A percentile compares a stretch with the other conserved stretches of the same genome.
Evolutionary conservation across 2,113 vertebrate species (phyloP).

Genomic region (Benitochromis conjunctus): DNA sequence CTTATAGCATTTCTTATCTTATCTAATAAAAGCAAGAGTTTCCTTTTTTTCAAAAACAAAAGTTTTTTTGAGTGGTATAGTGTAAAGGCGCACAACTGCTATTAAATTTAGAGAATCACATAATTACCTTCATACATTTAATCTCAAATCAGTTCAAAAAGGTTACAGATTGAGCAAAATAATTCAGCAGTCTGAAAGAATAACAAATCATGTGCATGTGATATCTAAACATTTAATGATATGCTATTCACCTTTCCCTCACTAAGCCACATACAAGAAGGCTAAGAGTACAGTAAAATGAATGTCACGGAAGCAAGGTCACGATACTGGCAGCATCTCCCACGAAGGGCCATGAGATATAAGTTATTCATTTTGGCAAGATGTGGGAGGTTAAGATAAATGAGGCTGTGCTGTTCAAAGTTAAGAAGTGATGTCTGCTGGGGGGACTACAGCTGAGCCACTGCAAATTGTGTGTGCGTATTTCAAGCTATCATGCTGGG

Average conservation of each 20-base stretch:
- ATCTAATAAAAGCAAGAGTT: not conserved
- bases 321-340: not conserved
- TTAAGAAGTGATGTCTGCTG: conserved; percentile 34
- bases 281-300: not conserved
- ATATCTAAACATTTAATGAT: not conserved
- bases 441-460: conserved; percentile 39
- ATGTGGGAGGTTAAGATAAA: conserved; percentile 15
- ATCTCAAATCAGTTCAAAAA: not conserved
- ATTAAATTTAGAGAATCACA: not conserved
- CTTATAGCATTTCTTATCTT: not conserved
- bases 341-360: not conserved
- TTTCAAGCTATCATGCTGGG: conserved; percentile 53
- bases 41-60: not conserved
- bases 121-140: not conserved
- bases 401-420: conserved; percentile 22
- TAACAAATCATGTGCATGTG: not conserved
- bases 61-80: not conserved
- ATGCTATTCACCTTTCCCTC: not conserved
- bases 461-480: conserved; percentile 27
- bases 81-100: not conserved
- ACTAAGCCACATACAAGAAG: not conserved
- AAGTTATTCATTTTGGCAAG: not conserved
- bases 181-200: not conserved
- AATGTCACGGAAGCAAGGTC: not conserved
- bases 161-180: too few relatives aligned